Conservation (phyloP, 92 coral and sea anemone genomes). For the Phymanthus crucifer region DNA sequence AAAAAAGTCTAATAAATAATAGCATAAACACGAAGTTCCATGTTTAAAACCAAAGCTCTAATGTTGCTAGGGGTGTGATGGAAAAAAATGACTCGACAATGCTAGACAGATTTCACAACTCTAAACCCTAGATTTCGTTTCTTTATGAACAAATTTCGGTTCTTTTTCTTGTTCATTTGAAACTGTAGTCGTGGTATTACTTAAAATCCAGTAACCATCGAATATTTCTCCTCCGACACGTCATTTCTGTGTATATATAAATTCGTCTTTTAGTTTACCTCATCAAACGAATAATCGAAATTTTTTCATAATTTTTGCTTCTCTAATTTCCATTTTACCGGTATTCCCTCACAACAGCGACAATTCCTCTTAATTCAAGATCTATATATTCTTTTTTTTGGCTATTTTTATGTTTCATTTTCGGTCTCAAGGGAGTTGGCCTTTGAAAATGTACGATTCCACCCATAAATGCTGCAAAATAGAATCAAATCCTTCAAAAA, state of each 20-base stretch:
- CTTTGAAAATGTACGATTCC: conserved; percentile 5
- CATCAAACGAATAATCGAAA: conserved; percentile 3
- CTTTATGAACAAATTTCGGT: not conserved
- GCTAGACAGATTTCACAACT: not conserved
- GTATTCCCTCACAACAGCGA: not conserved
- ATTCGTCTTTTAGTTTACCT: not conserved
- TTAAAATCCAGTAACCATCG: not conserved
- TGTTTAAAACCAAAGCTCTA: not conserved
- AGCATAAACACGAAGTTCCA: conserved; percentile 23
- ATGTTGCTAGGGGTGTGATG: conserved; percentile 47
- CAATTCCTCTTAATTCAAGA: not conserved
- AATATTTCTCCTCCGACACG: not conserved
- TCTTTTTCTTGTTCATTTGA: not conserved
- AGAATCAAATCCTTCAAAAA: conserved; percentile 9
- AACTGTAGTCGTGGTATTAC: not conserved
- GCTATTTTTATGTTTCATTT: conserved; percentile 8
- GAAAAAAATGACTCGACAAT: conserved; percentile 1
- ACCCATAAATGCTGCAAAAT: conserved; percentile 9
- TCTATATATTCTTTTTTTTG: not conserved
- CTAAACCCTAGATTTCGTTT: not conserved
- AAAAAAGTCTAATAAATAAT: conserved; percentile 1
- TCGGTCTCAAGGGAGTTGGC: conserved; percentile 22
- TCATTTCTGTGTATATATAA: not conserved
- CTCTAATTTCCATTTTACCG: not conserved
- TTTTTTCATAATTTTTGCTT: not conserved